Evolutionary conservation across 1,140 invertebrate species (phyloP).

Genomic region (Drosophila tsacasi): DNA sequence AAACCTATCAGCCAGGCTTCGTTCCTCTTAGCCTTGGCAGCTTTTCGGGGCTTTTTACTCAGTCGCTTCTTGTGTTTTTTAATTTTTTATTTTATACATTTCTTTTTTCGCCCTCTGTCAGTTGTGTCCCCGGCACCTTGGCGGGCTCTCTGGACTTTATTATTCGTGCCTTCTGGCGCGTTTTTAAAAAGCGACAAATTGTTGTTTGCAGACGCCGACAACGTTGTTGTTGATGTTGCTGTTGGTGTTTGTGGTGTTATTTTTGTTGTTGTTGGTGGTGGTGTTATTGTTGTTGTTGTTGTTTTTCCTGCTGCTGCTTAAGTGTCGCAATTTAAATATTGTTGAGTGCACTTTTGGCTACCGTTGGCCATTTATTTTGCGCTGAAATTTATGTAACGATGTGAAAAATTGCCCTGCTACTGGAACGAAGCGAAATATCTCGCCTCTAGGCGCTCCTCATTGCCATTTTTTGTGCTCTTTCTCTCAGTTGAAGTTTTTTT

Average conservation of each 20-base stretch:
- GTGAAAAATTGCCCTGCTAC: constrained; percentile 79
- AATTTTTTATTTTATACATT: constrained; percentile 12
- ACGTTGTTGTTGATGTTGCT: constrained; percentile 35
- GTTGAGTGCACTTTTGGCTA: constrained; percentile 81
- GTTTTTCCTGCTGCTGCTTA: constrained; percentile 53
- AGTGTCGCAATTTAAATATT: constrained; percentile 83
- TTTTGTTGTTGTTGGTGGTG: constrained; percentile 18
- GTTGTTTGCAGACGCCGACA: constrained; percentile 79
- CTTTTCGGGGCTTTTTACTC: constrained; percentile 14
- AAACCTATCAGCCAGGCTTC: constrained; percentile 8
- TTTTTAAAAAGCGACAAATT: constrained; percentile 81
- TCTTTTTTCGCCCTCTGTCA: constrained; percentile 32
- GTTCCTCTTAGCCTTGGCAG: background rate
- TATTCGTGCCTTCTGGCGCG: constrained; percentile 75
- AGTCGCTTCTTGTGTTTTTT: background rate
- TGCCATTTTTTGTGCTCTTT: background rate
- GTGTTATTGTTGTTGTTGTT: constrained; percentile 23
- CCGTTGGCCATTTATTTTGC: constrained; percentile 79
- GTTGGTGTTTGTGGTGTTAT: constrained; percentile 11
- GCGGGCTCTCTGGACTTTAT: constrained; percentile 54
- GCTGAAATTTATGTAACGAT: constrained; percentile 82
- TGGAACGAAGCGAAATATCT: constrained; percentile 48
- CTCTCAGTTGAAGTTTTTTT: background rate
- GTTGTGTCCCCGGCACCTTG: constrained; percentile 47
- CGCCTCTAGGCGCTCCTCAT: constrained; percentile 18